Base-by-base conservation (phyloP, 2,797 vertebrate genomes). In the Melanotaenia nigrans region DNA sequence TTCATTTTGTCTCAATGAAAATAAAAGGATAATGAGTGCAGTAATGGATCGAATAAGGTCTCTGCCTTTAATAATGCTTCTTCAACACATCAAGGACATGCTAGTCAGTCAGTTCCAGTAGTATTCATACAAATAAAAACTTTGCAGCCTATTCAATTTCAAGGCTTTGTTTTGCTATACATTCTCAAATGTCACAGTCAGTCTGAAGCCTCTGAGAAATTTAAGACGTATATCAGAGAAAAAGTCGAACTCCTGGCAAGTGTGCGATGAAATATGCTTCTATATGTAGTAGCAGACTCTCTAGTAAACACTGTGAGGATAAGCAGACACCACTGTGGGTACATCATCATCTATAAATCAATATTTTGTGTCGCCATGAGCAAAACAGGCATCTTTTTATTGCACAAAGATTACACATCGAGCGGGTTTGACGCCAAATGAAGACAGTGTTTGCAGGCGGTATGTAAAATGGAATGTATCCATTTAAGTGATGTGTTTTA, bases 151-250 rank as follows among this genome's bases (percentile, higher is more conserved):
- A 84, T 91, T 89, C 73, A 62, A 77, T 84, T 86, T 67, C 84
- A 79, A 82, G 87, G 79, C 79, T 85, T 82, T 66, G 81, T 88
- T 86, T 87, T 78, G 78, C 74, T 82, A 86, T 79, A 71, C 45
- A 64, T 81, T 85, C 87, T 86, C 69, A 81, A 90, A 89, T 87
- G 86, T 74, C 79, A 59, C 77, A 74, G 84, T 88, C 83, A 82
- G 74, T 90, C 81, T 64, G 68, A 84, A 70, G 73, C 85, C 76
- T 24, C 69, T 54, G 77, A 82, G 76, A 88, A 86, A 85, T 75
- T 75, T 83, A 77, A 73, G 83, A 78, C 68, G 74, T 25, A 73
- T n/a, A 75, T 65, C 65, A 56, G 79, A 79, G 75, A 79, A 74
- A 64, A 58, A 74, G 60, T 63, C 68, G 30, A 62, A 75, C 62